phyloP scores from a whole-genome alignment of 1,140 invertebrate genomes.

The Pachypeltis micranthus region DNA sequence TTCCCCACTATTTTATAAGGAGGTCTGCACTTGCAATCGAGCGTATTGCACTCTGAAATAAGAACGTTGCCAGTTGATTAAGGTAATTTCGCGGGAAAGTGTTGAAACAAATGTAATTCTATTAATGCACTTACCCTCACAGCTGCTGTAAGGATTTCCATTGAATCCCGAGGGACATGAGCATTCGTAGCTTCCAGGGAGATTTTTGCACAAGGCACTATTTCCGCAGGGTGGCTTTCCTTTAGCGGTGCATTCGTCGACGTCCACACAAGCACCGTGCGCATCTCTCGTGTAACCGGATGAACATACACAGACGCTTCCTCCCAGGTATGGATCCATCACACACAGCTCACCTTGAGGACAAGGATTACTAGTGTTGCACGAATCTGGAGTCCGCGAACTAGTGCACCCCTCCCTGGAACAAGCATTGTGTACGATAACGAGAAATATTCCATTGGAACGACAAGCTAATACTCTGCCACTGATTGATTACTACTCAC shows the following conservation, averaged over 20 bases:
- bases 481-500: not conserved
- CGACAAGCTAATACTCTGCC: not conserved
- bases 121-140: constrained; percentile 47
- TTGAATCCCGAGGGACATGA: constrained; percentile 75
- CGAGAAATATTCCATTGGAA: not conserved
- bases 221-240: constrained; percentile 67
- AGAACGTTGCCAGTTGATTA: not conserved
- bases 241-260: constrained; percentile 71
- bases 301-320: constrained; percentile 74
- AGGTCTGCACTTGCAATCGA: constrained; percentile 72
- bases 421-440: too few relatives aligned
- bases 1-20: constrained; percentile 72
- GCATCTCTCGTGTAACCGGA: constrained; percentile 65
- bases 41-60: constrained; percentile 56
- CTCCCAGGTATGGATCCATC: constrained; percentile 52
- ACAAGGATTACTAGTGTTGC: constrained; percentile 62
- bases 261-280: constrained; percentile 64
- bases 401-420: constrained; percentile 55
- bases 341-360: constrained; percentile 73
- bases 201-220: constrained; percentile 81
- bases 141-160: constrained; percentile 75
- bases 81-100: too few relatives aligned
- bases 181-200: constrained; percentile 88
- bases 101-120: too few relatives aligned
- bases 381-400: constrained; percentile 47